Evolutionary conservation across 2,113 vertebrate genomes (phyloP), one percentile per base, ranked within the genome.

Genomic region (Osmerus eperlanus): DNA sequence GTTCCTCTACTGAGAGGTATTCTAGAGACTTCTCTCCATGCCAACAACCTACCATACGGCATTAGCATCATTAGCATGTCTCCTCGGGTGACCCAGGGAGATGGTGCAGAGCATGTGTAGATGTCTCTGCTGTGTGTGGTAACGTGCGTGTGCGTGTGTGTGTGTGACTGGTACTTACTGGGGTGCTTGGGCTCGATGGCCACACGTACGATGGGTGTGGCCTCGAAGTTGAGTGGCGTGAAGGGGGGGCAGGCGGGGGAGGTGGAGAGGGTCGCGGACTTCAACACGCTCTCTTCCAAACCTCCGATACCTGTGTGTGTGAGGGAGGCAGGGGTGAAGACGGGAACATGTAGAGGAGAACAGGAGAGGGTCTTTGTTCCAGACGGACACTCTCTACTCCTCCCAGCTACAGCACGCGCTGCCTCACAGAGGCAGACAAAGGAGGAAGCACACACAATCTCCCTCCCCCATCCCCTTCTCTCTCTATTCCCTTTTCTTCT

Each of bases 141-240:
- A 12, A 47, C 41, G 41, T 8, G 41, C 9, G 41, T 47, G 41
- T 7, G 7, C 8, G 41, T 23, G 53, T 28, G 41, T 28, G 41
- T 23, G 53, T 28, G 41, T 28, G 19, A 66, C 36, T 21, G 66
- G 65, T 15, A 88, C 97, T 85, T 91, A 99, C 97, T 94, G 74
- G 96, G 96, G 79, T 98, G 96, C 74, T 95, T 97, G 0, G 97
- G 96, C 32, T 99, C 97, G 2, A 99, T 81, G 16, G 97, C 97
- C 0, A 99, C 96, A 47, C 97, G 91, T 55, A 99, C 95, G 4
- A 99, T 99, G 0, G 97, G 96, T 0, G 93, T 94, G 2, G 94
- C 97, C 81, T 99, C 97, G 0, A 99, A 97, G 90, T 89, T 96
- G 70, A 99, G 94, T 0, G 97, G 95, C 2, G 91, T 93, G 83